Evolutionary conservation across 2,113 vertebrate species (phyloP).

Genomic region (Solea senegalensis): DNA sequence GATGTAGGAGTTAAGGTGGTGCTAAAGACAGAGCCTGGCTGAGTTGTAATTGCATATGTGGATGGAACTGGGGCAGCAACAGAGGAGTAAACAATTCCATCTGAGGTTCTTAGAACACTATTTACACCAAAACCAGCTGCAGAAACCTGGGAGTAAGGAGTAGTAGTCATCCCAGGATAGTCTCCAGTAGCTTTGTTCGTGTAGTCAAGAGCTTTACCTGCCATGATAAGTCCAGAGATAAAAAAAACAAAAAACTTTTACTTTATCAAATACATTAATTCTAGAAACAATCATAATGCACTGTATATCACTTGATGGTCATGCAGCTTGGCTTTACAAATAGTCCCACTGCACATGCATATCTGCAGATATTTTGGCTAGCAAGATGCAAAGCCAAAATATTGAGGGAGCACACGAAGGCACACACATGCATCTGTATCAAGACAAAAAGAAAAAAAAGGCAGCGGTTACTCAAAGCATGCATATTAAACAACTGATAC

Average conservation of each 20-base stretch:
- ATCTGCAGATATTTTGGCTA: slow-evolving; percentile 83
- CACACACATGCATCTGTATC: slow-evolving; percentile 91
- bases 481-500: slow-evolving; percentile 10
- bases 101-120: slow-evolving; percentile 89
- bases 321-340: slow-evolving; percentile 81
- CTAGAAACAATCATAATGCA: slow-evolving; percentile 23
- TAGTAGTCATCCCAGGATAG: slow-evolving; percentile 84
- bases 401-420: slow-evolving; percentile 91
- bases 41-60: slow-evolving; percentile 95
- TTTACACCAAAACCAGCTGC: slow-evolving; percentile 85
- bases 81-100: slow-evolving; percentile 95
- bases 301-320: slow-evolving; percentile 68
- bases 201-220: slow-evolving; percentile 98
- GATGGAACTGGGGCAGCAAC: slow-evolving; percentile 91
- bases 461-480: slow-evolving; percentile 66
- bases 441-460: slow-evolving; percentile 77
- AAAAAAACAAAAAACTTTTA: slow-evolving; percentile 84
- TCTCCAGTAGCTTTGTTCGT: slow-evolving; percentile 91
- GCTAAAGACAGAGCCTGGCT: slow-evolving; percentile 95
- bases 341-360: slow-evolving; percentile 85
- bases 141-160: slow-evolving; percentile 87
- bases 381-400: slow-evolving; percentile 88
- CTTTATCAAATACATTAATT: slow-evolving; percentile 70
- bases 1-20: slow-evolving; percentile 84
- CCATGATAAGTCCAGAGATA: slow-evolving; percentile 89